Percentiles rank a stretch among this genome's conserved stretches.
phyloP scores from a whole-genome alignment of 2,797 vertebrate genomes.

The Yasuhikotakia modesta region DNA sequence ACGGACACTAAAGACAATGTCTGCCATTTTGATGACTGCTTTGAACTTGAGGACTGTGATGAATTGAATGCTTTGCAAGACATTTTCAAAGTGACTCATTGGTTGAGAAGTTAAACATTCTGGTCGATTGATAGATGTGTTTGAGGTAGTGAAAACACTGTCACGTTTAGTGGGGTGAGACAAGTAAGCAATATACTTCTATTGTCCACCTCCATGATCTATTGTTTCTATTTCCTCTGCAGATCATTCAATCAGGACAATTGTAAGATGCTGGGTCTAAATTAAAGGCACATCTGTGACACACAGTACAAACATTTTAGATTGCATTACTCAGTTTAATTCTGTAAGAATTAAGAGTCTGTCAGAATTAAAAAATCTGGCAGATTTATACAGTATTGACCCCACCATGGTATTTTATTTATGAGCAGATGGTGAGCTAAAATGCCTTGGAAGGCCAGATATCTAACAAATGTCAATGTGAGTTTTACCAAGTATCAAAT shows the following conservation, averaged over 20 bases:
- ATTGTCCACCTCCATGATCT: neutral
- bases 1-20: slow-evolving; percentile 66
- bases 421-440: slow-evolving; percentile 34
- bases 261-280: neutral
- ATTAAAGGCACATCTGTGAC: neutral
- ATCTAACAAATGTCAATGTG: slow-evolving; percentile 70
- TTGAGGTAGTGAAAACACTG: neutral
- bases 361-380: neutral
- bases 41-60: neutral
- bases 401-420: slow-evolving; percentile 32
- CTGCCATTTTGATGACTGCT: slow-evolving; percentile 61
- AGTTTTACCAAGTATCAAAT: slow-evolving; percentile 70
- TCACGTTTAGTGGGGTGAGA: neutral
- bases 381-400: slow-evolving; percentile 46
- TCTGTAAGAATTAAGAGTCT: slow-evolving; percentile 28
- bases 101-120: neutral
- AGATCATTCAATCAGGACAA: neutral
- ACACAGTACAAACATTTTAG: neutral
- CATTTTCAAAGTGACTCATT: slow-evolving; percentile 1
- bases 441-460: slow-evolving; percentile 40
- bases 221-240: neutral
- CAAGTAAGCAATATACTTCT: neutral
- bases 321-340: slow-evolving; percentile 43
- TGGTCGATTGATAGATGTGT: slow-evolving; percentile 1
- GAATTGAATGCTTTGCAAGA: slow-evolving; percentile 16